Percentiles rank a stretch among this genome's conserved stretches.
Conservation (phyloP, 2,888 invertebrate genomes). For the Iphiclides podalirius region DNA sequence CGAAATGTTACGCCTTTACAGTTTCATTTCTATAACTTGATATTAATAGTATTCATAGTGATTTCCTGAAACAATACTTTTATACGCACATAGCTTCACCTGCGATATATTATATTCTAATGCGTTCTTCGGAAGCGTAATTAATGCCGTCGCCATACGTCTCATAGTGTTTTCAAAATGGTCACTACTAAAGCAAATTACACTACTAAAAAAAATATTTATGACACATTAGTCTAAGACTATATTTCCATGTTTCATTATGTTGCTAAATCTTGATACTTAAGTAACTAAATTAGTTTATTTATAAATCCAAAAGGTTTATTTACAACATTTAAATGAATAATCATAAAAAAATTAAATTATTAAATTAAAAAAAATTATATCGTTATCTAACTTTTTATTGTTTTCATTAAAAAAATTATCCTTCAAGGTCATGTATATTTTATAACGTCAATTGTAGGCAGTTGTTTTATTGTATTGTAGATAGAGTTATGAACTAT, state of each 20-base stretch:
- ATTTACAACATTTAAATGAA: slow-evolving; percentile 1
- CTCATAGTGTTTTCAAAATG: background rate
- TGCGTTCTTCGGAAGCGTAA: background rate
- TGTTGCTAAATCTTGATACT: slow-evolving; percentile 1
- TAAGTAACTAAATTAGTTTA: background rate
- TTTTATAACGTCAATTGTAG: slow-evolving; percentile 7
- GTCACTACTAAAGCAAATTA: too few relatives aligned
- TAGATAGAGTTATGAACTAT: background rate
- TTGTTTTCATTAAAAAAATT: background rate
- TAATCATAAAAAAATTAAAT: slow-evolving; percentile 1
- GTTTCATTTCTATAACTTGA: background rate
- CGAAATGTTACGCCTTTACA: background rate
- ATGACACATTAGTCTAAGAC: background rate
- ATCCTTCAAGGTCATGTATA: background rate
- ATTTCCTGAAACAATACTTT: background rate
- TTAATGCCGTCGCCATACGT: background rate
- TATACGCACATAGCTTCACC: slow-evolving; percentile 11
- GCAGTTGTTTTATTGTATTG: background rate
- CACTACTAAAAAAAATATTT: background rate
- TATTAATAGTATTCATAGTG: background rate
- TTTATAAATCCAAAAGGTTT: background rate
- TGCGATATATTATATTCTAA: background rate
- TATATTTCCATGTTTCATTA: background rate
- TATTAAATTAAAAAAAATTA: background rate
- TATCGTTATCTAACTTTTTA: background rate